Evolutionary conservation across 1,140 invertebrate species (phyloP), one percentile per base, ranked within the genome.

Genomic region (Bombus pyrosoma): DNA sequence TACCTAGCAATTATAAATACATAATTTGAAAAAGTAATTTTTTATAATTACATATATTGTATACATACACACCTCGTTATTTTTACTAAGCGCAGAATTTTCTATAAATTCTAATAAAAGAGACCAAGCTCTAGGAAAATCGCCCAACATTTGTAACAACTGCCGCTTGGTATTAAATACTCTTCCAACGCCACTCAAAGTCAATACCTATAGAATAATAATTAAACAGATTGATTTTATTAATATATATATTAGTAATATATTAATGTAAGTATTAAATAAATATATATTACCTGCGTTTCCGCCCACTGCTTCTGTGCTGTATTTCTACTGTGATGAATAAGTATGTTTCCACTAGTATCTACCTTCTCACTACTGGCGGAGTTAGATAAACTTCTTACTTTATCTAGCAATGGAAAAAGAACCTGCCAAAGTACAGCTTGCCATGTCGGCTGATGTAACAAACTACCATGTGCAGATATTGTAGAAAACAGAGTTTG

Each of bases 291-390:
- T 57, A 83, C 98, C 95, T 99, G 98, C 10, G 99, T 99, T 95
- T 99, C 99, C 13, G 99, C 98, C 99, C 99, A 99, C 93, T 99
- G 99, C 92, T 99, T 99, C 93, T 99, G 98, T 32, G 99, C 99
- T 1, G 99, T 99, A 94, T 99, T 99, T 88, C 99, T 96, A 1
- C 99, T 99, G 95, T 99, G 99, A 95, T 99, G 99, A 90, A 99
- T 99, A 1, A 99, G 96, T 89, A 99, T 99, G 92, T 99, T 99
- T 69, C 98, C 98, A 72, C 98, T 98, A 2, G 97, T 97, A 92
- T 99, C 98, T 43, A 99, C 98, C 95, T 99, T 99, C 93, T 99
- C 98, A 83, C 97, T 98, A 86, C 99, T 99, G 2, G 99, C 99
- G 69, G 97, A 97, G 92, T 97, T 98, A 22, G 98, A 99, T 53